Evolutionary conservation across 2,113 vertebrate genomes (phyloP).

Genomic region (Thalassarche chlororhynchos): DNA sequence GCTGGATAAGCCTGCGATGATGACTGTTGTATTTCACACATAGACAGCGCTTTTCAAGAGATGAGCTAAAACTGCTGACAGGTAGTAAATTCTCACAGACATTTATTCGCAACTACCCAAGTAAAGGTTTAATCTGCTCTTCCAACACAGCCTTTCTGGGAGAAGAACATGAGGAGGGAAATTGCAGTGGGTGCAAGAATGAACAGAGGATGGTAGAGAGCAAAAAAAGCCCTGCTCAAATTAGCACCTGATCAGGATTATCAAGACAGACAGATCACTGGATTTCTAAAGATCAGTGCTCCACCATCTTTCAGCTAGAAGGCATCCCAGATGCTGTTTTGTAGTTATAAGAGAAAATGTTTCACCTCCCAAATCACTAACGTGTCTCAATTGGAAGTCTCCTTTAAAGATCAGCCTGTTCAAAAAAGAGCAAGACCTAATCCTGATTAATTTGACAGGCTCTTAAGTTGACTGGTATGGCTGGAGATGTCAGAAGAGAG

Average conservation of each 20-base stretch:
- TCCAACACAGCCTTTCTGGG: not conserved
- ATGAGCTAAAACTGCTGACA: not conserved
- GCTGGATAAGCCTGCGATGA: not conserved
- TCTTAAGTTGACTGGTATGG: not conserved
- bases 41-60: not conserved
- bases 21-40: not conserved
- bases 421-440: not conserved
- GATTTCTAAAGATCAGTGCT: not conserved
- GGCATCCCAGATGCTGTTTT: not conserved
- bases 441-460: not conserved
- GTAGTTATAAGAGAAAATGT: not conserved
- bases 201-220: not conserved
- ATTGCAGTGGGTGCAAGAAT: not conserved
- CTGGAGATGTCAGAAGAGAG: not conserved
- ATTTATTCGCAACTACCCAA: rapidly evolving
- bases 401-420: not conserved
- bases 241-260: not conserved
- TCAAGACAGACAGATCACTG: not conserved
- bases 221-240: not conserved
- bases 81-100: not conserved
- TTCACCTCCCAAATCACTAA: not conserved
- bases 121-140: not conserved
- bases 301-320: not conserved
- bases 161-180: not conserved
- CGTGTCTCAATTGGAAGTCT: not conserved